phyloP scores from a whole-genome alignment of 2,888 invertebrate genomes.

The Acanthosepion lycidas region DNA sequence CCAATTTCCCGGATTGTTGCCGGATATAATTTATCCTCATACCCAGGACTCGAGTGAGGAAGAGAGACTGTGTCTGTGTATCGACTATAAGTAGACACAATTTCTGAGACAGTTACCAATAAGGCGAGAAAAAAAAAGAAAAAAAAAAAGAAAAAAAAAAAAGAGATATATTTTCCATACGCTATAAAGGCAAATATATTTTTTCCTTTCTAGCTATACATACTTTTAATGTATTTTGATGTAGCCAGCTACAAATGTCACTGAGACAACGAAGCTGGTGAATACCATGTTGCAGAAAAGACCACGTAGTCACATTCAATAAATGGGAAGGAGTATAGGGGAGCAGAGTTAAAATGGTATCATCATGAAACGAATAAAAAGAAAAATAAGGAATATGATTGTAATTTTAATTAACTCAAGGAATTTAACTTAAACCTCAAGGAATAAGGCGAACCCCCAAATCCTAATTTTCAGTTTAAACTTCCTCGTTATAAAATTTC shows the following conservation, averaged over 20 bases:
- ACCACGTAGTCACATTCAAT: background rate
- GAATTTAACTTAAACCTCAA: no score
- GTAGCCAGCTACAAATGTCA: background rate
- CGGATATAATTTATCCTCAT: no score
- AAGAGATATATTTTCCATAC: background rate
- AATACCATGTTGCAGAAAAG: background rate
- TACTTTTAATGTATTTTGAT: background rate
- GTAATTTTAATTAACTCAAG: no score
- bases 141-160: no score
- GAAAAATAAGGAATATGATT: background rate
- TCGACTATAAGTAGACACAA: background rate
- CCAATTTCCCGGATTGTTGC: no score
- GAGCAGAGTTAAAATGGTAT: background rate
- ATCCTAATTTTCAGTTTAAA: no score
- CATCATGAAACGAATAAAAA: background rate
- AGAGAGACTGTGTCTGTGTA: background rate
- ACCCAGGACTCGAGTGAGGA: background rate
- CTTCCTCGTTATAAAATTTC: no score
- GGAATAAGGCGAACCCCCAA: no score
- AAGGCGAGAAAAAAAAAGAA: background rate
- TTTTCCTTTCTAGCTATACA: background rate
- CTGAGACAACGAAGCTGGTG: background rate
- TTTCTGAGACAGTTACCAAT: background rate
- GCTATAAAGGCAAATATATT: background rate
- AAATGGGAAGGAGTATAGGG: background rate